Evolutionary conservation across 2,797 vertebrate species (phyloP), one percentile per base, ranked within the genome.

Genomic region (Tokudaia tokunoshimensis): DNA sequence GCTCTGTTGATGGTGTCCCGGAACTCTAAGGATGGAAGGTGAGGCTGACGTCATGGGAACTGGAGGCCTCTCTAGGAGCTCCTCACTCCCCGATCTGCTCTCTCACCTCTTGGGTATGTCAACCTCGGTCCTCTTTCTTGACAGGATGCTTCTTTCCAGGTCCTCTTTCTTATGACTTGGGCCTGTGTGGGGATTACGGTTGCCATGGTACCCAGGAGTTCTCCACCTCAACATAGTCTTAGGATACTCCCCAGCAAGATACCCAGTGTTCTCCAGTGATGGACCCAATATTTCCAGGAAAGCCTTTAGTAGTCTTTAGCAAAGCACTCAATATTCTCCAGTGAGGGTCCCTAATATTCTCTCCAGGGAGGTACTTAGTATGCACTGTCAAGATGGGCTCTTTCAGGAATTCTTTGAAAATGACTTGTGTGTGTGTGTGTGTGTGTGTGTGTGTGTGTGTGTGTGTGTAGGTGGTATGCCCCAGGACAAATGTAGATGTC

Each of bases 1-100:
- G 59, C 9, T 70, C 61, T 92, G 84, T 87, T 55, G 31, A 7
- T 24, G 82, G 59, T 29, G 74, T 88, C 22, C 14, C 92, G 55
- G 72, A 15, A 57, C 29, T 31, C 44, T n/a, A 34, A 9, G 78
- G 84, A 76, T 91, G 72, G 93, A 81, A 52, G 92, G 20, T 3
- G 76, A 41, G 47, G 75, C 89, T 81, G 92, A 89, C 79, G 3
- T 89, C 89, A 31, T 37, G 93, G 95, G 94, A 41, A 84, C 81
- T 1, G 20, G 65, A 26, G 20, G 31, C 13, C 6, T 3, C 2
- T n/a, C 14, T 0, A 5, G 5, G 3, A n/a, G 83, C 17, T 55
- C 87, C 63, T 41, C 29, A 0, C 0, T 1, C 57, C 34, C 31
- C 3, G 19, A 55, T 70, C 3, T 1, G 12, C 10, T 3, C 44